phyloP scores from a whole-genome alignment of 2,888 invertebrate genomes.

The Clanis bilineata region DNA sequence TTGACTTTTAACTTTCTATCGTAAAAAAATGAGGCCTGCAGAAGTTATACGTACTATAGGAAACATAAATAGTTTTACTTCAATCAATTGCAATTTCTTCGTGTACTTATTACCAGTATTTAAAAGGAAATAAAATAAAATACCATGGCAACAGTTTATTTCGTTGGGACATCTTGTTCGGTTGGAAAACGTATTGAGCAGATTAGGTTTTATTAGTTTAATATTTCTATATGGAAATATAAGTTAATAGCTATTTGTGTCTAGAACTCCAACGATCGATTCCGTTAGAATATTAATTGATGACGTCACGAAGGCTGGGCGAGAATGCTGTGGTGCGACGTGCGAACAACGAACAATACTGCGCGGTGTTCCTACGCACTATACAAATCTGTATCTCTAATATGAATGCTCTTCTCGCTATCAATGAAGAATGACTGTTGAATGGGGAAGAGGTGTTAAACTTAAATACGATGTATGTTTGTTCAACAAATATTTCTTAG shows the following conservation, averaged over 20 bases:
- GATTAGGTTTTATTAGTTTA: background rate
- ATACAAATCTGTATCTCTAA: conserved; percentile 18
- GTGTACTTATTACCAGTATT: no score
- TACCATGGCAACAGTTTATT: no score
- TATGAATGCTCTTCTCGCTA: background rate
- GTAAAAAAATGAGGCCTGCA: no score
- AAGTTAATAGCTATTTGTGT: background rate
- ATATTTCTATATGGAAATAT: background rate
- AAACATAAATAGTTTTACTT: no score
- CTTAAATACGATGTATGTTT: background rate
- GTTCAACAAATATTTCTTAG: background rate
- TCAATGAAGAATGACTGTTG: conserved; percentile 8
- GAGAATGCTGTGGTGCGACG: conserved; percentile 35
- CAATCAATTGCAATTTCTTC: no score
- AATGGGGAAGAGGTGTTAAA: conserved; percentile 4
- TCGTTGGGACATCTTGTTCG: no score
- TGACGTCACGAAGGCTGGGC: conserved; percentile 45
- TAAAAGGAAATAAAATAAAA: no score
- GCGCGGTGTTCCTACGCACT: conserved; percentile 41
- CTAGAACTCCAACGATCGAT: background rate
- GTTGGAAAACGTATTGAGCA: background rate
- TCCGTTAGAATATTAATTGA: conserved; percentile 7
- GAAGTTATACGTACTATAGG: no score
- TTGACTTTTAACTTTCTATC: no score
- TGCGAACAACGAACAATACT: conserved; percentile 27